These are phyloP conservation scores for Hetaerina americana DNA, from an alignment of 1,140 invertebrate species.

Conservation along the genomic window DNA sequence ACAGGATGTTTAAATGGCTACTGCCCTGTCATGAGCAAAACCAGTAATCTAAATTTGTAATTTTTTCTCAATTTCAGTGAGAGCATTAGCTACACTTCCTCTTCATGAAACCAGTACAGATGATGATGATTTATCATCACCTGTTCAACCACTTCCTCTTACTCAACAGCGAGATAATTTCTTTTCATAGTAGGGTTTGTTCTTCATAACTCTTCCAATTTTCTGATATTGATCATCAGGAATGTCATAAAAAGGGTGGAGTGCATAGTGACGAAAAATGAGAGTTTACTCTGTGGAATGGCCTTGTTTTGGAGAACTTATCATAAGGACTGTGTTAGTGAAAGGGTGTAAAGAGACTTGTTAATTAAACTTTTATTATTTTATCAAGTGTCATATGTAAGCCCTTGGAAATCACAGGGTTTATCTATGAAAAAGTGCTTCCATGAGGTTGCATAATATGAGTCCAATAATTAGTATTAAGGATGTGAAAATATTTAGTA, in stretches of 20 bases:
- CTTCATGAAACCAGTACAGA: slow-evolving; percentile 28
- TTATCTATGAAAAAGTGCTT: neutral
- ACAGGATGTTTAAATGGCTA: neutral
- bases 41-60: neutral
- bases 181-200: slow-evolving; percentile 43
- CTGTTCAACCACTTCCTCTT: slow-evolving; percentile 51
- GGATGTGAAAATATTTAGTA: neutral
- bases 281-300: neutral
- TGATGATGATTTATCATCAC: slow-evolving; percentile 42
- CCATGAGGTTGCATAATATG: neutral
- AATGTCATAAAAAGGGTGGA: no score
- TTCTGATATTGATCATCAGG: no score
- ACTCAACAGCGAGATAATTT: slow-evolving; percentile 76
- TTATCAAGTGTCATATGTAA: neutral
- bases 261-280: no score
- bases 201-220: neutral
- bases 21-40: neutral
- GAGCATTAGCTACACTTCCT: slow-evolving; percentile 56
- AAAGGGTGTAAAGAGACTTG: neutral
- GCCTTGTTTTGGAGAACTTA: neutral
- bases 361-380: neutral
- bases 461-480: neutral
- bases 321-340: neutral
- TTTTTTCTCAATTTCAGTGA: slow-evolving; percentile 38
- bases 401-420: neutral